Conservation (phyloP, 2,113 vertebrate genomes). For the Urocynchramus pylzowi region DNA sequence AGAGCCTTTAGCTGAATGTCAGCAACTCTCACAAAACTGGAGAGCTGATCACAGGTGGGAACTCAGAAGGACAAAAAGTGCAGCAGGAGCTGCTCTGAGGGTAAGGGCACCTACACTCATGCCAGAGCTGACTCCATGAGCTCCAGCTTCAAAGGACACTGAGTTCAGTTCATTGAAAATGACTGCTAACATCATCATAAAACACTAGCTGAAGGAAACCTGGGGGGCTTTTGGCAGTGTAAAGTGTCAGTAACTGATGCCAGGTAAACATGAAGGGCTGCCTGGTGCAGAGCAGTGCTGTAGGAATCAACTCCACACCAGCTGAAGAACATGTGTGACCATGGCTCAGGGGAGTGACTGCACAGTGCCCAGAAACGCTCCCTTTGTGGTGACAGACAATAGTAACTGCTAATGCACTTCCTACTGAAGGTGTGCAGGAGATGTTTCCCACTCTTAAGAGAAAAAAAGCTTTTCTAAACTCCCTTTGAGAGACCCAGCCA, state of each 20-base stretch:
- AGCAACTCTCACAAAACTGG: neutral
- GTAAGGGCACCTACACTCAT: neutral
- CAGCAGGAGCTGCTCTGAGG: neutral
- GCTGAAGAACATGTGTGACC: accelerated
- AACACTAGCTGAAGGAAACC: neutral
- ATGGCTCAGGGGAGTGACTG: accelerated
- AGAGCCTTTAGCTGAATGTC: neutral
- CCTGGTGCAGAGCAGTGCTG: neutral
- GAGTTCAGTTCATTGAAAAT: neutral
- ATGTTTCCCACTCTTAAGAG: neutral
- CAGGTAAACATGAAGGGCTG: neutral
- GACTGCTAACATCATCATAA: neutral
- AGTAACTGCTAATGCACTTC: neutral
- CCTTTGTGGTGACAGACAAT: neutral
- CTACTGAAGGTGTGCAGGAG: neutral
- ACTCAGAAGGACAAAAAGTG: neutral
- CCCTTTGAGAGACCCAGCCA: neutral
- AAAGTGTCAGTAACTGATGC: neutral
- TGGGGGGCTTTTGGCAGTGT: neutral
- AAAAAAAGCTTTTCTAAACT: neutral
- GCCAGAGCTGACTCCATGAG: neutral
- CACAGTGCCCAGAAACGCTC: neutral
- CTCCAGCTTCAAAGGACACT: neutral
- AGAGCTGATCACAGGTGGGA: neutral
- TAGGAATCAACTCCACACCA: accelerated